Base-by-base conservation (phyloP, 2,888 invertebrate species). In the Aphodius granarius region DNA sequence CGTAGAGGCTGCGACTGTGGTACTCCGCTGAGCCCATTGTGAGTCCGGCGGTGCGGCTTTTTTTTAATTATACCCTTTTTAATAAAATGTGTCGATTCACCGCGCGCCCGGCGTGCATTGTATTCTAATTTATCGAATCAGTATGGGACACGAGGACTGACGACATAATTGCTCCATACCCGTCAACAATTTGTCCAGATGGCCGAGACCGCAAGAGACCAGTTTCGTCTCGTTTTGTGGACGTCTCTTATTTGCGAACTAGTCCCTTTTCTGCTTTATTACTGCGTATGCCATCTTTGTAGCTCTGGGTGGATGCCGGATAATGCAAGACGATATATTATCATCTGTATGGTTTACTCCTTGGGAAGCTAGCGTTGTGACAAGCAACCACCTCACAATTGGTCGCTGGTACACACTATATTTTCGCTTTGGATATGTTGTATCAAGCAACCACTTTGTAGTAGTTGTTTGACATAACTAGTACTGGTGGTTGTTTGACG, bases 31-130 rank as follows among this genome's bases (percentile, higher is more conserved):
- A 20, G 68, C 18, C 20, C 68, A 21, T 5, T 19, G 20, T 21
- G 20, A 20, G 68, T 19, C 68, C 68, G 68, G 68, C 68, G 68
- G 22, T 21, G 43, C 68, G 68, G 68, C 68, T 68, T 68, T 68
- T n/a, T n/a, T 68, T 68, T 68, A 68, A 68, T 68, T 68, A 68
- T 68, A 68, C 68, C 68, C 68, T 68, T 68, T 68, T 68, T 68
- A 68, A 68, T 68, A 68, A 68, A 68, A 68, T 68, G 68, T 68
- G 68, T 68, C 68, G 68, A 68, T 68, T 68, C 68, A 68, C 68
- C 68, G 20, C 68, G 68, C 68, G 68, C 68, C 6, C 21, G 68
- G 22, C 68, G 68, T 68, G 68, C 68, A 68, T 68, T 68, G 68
- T 68, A 22, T 68, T 68, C 68, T 68, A 68, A 68, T 68, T 21